phyloP scores from a whole-genome alignment of 2,888 invertebrate genomes.

The Tricholauxania praeusta region DNA sequence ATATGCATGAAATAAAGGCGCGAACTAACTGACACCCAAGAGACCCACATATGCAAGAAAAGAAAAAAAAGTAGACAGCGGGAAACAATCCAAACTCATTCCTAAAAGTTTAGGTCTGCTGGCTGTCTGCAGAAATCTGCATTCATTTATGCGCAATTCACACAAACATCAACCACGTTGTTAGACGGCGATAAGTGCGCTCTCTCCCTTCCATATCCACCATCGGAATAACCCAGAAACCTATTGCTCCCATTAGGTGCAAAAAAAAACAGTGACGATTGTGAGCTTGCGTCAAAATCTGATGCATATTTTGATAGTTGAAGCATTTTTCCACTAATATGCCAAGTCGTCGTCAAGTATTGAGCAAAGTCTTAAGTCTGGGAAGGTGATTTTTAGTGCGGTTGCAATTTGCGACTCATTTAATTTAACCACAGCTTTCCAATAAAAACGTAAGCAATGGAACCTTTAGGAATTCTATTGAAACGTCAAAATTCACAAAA shows the following conservation, averaged over 20 bases:
- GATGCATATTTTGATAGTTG: conserved; percentile 24
- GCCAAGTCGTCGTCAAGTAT: background rate
- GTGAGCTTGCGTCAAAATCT: conserved; percentile 18
- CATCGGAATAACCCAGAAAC: conserved; percentile 40
- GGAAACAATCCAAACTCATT: too few species aligned
- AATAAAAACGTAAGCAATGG: too few species aligned
- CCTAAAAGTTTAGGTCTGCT: background rate
- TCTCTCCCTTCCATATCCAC: background rate
- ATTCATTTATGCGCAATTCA: conserved; percentile 41
- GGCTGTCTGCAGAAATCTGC: conserved; percentile 28
- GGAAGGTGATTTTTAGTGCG: too few species aligned
- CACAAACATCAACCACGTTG: conserved; percentile 33
- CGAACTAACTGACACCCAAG: conserved; percentile 38
- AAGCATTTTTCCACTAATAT: background rate
- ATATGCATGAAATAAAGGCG: conserved; percentile 13
- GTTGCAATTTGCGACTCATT: too few species aligned
- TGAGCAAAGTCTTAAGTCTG: too few species aligned
- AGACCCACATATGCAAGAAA: conserved; percentile 29
- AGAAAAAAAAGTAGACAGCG: background rate
- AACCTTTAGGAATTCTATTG: too few species aligned
- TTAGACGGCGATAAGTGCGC: background rate
- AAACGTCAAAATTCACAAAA: too few species aligned
- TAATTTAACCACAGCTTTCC: too few species aligned
- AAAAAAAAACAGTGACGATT: conserved; percentile 14
- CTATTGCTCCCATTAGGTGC: conserved; percentile 37